Percentiles rank a stretch among this genome's conserved stretches.
Evolutionary conservation across 2,888 invertebrate species (phyloP).

Genomic region (Elegia similella): DNA sequence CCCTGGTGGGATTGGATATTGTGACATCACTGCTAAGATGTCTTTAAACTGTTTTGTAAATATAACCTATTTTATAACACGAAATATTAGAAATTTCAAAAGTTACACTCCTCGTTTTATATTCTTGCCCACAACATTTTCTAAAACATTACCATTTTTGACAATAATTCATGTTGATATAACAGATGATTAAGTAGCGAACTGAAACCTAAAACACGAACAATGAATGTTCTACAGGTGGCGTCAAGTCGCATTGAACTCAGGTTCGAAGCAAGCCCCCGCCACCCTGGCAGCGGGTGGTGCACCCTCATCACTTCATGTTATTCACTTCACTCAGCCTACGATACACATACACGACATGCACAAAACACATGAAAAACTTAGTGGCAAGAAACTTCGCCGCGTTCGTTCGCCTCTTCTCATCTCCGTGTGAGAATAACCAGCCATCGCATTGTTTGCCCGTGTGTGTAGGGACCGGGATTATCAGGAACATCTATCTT

Average conservation of each 20-base stretch:
- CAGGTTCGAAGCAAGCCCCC: slow-evolving; percentile 47
- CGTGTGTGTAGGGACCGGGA: slow-evolving; percentile 31
- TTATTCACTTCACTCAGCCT: slow-evolving; percentile 48
- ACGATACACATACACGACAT: slow-evolving; percentile 35
- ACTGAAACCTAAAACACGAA: slow-evolving; percentile 3
- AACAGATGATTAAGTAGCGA: neutral
- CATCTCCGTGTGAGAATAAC: slow-evolving; percentile 44
- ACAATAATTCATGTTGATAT: neutral
- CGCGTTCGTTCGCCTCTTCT: slow-evolving; percentile 58
- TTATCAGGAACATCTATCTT: slow-evolving; percentile 28
- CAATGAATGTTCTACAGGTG: slow-evolving; percentile 47
- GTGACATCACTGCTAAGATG: neutral
- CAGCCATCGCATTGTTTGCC: slow-evolving; percentile 40
- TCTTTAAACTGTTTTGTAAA: neutral
- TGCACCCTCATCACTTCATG: slow-evolving; percentile 53
- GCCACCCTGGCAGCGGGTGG: slow-evolving; percentile 34
- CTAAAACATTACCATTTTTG: too few relatives aligned
- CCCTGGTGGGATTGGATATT: slow-evolving; percentile 27
- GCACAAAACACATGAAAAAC: slow-evolving; percentile 46
- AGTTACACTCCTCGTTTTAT: neutral
- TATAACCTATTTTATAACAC: neutral
- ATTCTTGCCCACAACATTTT: too few relatives aligned
- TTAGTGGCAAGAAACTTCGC: slow-evolving; percentile 53
- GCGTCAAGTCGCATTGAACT: slow-evolving; percentile 62
- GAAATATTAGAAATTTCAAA: neutral